Percentiles rank a stretch among this genome's conserved stretches.
These are phyloP conservation scores for Andricus grossulariae DNA, from an alignment of 1,140 invertebrate species.

Conservation along the genomic window DNA sequence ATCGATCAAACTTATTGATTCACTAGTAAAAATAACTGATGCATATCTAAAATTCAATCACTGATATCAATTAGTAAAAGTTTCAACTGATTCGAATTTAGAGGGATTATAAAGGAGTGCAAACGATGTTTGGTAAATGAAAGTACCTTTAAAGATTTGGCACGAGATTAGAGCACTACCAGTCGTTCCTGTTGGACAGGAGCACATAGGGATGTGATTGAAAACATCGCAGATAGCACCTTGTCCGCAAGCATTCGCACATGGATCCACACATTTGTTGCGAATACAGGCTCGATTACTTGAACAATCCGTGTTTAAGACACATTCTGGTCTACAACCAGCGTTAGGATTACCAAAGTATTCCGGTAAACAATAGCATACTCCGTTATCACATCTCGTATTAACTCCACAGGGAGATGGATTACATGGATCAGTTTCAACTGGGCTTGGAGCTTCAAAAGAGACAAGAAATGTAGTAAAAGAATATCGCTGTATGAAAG, in stretches of 20 bases:
- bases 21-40: no score
- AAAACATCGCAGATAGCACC: conserved; percentile 82
- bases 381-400: conserved; percentile 75
- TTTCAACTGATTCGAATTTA: no score
- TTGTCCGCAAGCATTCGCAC: conserved; percentile 81
- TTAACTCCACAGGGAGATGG: conserved; percentile 78
- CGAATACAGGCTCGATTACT: conserved; percentile 80
- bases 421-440: conserved; percentile 69
- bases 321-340: conserved; percentile 83
- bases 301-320: conserved; percentile 80
- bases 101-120: background rate
- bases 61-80: no score
- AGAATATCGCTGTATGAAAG: no score
- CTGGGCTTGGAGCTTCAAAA: conserved; percentile 5
- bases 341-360: conserved; percentile 73
- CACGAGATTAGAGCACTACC: conserved; percentile 83
- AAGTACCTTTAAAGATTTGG: conserved; percentile 67
- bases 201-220: conserved; percentile 83
- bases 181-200: conserved; percentile 79
- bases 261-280: conserved; percentile 83
- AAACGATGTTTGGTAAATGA: background rate
- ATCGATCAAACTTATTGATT: no score
- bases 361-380: conserved; percentile 73
- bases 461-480: conserved; percentile 11
- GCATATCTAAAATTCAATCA: no score